These are phyloP conservation scores for Indicator indicator DNA, from an alignment of 2,113 vertebrate genomes.

Conservation along the genomic window DNA sequence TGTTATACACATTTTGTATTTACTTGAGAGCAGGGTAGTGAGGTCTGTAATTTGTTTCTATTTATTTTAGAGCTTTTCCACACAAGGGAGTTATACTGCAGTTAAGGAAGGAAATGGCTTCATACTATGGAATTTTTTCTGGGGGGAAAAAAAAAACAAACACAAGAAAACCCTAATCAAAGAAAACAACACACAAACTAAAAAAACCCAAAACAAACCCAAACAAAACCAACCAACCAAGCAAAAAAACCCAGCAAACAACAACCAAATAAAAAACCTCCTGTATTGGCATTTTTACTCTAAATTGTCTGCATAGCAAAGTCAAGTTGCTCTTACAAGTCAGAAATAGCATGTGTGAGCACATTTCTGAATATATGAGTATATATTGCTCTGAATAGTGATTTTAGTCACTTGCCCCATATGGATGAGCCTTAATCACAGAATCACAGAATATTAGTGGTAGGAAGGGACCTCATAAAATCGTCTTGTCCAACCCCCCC, in stretches of 20 bases:
- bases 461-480: too few relatives aligned
- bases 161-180: too few relatives aligned
- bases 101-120: background rate
- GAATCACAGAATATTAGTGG: too few relatives aligned
- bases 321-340: background rate
- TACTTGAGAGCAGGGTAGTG: background rate
- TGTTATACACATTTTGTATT: background rate
- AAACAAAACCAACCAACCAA: too few relatives aligned
- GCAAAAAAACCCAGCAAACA: too few relatives aligned
- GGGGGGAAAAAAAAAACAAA: background rate
- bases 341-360: background rate
- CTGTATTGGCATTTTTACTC: background rate
- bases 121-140: background rate
- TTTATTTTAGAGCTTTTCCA: background rate
- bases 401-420: background rate
- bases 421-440: background rate
- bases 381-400: background rate
- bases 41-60: background rate
- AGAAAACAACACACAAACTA: too few relatives aligned
- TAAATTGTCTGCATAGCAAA: background rate
- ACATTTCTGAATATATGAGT: background rate
- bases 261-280: background rate
- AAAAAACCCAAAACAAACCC: too few relatives aligned
- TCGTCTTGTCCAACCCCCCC: too few relatives aligned
- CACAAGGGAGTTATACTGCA: background rate